Evolutionary conservation across 2,888 invertebrate species (phyloP), one percentile per base, ranked within the genome.

Genomic region (Cyrtodaria siliqua): DNA sequence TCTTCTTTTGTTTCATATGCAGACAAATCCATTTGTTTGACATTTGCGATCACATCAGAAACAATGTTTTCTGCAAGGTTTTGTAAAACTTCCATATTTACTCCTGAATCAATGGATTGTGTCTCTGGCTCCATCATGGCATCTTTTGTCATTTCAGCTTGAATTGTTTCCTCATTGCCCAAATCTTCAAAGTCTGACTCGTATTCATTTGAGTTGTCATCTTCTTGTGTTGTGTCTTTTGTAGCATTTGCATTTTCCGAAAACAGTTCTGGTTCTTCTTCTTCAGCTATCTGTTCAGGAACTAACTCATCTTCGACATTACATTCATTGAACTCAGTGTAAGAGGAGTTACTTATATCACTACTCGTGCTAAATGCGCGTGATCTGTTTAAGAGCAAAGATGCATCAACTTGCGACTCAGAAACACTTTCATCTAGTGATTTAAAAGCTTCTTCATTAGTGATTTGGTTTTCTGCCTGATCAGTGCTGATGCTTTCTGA

Each of bases 311-410:
- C 72, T 61, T 76, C 76, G 27, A 80, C 80, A 74, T 74, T 60
- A 77, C 80, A 80, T 47, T 80, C 76, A 57, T 57, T 73, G 47
- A 80, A 80, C 2, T 80, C 80, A 49, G 56, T 70, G 63, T 80
- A 77, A 40, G 79, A 79, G 23, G 76, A 76, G 20, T 62, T 52
- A 33, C 33, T 33, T 4, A 33, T 12, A 47, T 52, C 69, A 57
- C 76, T 77, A 52, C 78, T 73, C n/a, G 72, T 60, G 42, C 78
- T 78, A 47, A 78, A 78, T 40, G 72, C 64, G 9, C 78, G 59
- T 44, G 72, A 69, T 6, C 69, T 52, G 40, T 72, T 63, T 1
- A 52, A 29, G 16, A 55, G 23, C 12, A 72, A 44, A 57, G 68
- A 27, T 44, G 38, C 50, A 64, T 64, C 63, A 20, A 50, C 61